Evolutionary conservation across 2,888 invertebrate genomes (phyloP).

Genomic region (Deroplatys truncata): DNA sequence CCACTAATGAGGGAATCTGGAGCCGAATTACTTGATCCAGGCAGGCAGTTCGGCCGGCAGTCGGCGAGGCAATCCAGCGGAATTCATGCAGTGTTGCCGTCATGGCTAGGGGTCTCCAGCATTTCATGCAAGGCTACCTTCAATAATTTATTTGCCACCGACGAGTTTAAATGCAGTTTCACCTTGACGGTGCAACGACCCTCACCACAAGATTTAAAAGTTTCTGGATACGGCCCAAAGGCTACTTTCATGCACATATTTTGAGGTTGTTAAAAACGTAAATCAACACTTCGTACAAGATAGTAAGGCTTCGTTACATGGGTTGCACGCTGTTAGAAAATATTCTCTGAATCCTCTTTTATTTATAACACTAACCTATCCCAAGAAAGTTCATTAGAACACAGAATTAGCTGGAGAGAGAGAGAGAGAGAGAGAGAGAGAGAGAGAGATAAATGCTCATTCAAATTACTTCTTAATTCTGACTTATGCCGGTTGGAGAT

Average conservation of each 20-base stretch:
- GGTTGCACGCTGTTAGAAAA: too few relatives aligned
- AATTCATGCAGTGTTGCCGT: not conserved
- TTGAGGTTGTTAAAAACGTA: too few relatives aligned
- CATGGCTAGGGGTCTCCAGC: not conserved
- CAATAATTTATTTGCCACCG: not conserved
- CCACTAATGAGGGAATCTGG: conserved; percentile 15
- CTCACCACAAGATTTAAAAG: not conserved
- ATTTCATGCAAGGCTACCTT: not conserved
- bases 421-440: too few relatives aligned
- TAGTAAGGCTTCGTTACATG: too few relatives aligned
- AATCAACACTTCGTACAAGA: too few relatives aligned
- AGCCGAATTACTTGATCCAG: conserved; percentile 8
- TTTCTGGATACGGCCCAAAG: not conserved
- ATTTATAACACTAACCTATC: too few relatives aligned
- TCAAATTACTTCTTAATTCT: too few relatives aligned
- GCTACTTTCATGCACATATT: not conserved
- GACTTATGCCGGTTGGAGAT: too few relatives aligned
- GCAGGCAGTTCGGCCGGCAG: not conserved
- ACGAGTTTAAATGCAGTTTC: not conserved
- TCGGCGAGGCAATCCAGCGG: not conserved
- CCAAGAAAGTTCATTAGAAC: too few relatives aligned
- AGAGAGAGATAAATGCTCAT: too few relatives aligned
- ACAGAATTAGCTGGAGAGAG: too few relatives aligned
- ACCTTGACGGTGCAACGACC: not conserved
- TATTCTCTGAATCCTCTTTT: too few relatives aligned